phyloP scores from a whole-genome alignment of 1,140 invertebrate species.

The Drosophila ananassae region DNA sequence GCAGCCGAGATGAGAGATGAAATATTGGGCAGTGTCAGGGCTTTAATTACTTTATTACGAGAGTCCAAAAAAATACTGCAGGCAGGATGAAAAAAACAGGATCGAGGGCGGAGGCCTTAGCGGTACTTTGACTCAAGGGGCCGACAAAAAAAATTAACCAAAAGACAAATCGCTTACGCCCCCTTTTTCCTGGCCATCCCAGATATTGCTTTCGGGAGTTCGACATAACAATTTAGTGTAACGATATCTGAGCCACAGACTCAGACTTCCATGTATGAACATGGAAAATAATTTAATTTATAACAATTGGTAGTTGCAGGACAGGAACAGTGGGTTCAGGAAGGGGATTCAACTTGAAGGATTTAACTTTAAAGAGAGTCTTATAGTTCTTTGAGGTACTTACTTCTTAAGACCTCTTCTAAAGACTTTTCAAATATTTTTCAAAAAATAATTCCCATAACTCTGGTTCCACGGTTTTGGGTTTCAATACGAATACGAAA shows the following conservation, averaged over 20 bases:
- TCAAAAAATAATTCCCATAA: constrained; percentile 4
- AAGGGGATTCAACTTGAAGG: no score
- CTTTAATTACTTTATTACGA: constrained; percentile 79
- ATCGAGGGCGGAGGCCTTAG: constrained; percentile 56
- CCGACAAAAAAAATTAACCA: constrained; percentile 58
- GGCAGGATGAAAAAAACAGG: constrained; percentile 1
- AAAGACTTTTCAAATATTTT: not conserved
- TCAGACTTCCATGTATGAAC: constrained; percentile 16
- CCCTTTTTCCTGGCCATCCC: constrained; percentile 1
- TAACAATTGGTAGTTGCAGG: constrained; percentile 42
- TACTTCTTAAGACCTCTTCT: not conserved
- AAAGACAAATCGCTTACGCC: constrained; percentile 74
- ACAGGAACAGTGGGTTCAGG: constrained; percentile 34
- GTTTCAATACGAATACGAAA: constrained; percentile 40
- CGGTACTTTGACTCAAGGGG: constrained; percentile 64
- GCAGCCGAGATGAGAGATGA: constrained; percentile 40
- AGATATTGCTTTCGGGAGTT: constrained; percentile 7
- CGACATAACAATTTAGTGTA: constrained; percentile 70
- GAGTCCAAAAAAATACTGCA: constrained; percentile 8
- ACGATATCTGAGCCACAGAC: constrained; percentile 43
- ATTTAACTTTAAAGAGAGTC: no score
- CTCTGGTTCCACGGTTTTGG: constrained; percentile 33
- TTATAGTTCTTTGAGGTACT: no score
- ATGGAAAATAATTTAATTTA: constrained; percentile 65
- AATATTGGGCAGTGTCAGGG: constrained; percentile 71